Conservation (phyloP, 2,113 vertebrate genomes). For the Sapajus apella region DNA sequence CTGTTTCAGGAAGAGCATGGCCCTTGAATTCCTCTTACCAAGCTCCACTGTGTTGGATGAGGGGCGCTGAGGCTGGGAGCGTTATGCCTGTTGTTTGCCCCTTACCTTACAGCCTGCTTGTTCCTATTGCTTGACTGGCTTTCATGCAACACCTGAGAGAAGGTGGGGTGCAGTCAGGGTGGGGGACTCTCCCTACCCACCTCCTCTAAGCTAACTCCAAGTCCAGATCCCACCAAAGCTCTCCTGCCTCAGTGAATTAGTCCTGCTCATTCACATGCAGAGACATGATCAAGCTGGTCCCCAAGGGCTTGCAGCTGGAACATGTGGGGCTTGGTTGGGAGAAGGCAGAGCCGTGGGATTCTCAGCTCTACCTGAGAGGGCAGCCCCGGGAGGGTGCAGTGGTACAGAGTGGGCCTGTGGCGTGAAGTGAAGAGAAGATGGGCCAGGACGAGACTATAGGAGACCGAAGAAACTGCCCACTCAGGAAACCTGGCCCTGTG, state of each 20-base stretch:
- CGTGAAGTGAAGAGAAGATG: background rate
- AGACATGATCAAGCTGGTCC: background rate
- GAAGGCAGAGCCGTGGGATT: background rate
- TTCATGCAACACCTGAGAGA: background rate
- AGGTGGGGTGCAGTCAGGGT: too few species aligned
- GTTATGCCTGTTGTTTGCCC: background rate
- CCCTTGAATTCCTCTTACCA: background rate
- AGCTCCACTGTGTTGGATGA: background rate
- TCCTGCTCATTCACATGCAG: background rate
- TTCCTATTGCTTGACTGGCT: background rate
- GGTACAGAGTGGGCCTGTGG: background rate
- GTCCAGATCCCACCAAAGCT: background rate
- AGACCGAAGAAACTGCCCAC: background rate
- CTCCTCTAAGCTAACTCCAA: background rate
- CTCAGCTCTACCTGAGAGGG: background rate
- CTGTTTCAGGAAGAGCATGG: background rate
- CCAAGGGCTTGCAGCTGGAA: background rate
- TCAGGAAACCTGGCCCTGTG: background rate
- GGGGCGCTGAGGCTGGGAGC: background rate
- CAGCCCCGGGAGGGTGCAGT: background rate
- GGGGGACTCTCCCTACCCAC: background rate
- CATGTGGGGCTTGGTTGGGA: background rate
- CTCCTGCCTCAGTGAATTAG: background rate
- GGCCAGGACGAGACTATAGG: background rate
- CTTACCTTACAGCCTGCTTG: background rate